These are phyloP conservation scores for Drosophila ficusphila DNA, from an alignment of 1,140 invertebrate species.

Conservation along the genomic window DNA sequence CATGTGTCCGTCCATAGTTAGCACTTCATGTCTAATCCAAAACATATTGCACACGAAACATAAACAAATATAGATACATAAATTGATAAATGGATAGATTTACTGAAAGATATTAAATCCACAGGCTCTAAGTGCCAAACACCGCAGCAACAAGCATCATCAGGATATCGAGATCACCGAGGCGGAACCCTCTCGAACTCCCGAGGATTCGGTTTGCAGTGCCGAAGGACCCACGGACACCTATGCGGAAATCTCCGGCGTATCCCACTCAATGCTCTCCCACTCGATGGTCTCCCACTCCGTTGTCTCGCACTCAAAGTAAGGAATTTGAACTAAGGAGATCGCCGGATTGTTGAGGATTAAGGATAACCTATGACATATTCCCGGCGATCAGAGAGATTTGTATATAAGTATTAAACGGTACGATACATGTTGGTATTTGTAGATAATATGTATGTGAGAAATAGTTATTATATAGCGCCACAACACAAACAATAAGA, in stretches of 20 bases:
- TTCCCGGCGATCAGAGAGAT: slow-evolving; percentile 20
- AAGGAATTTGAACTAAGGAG: slow-evolving; percentile 14
- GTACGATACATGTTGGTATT: slow-evolving; percentile 45
- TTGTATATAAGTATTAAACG: slow-evolving; percentile 49
- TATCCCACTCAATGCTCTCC: slow-evolving; percentile 83
- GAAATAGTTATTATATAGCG: slow-evolving; percentile 47
- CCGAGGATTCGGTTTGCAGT: slow-evolving; percentile 90
- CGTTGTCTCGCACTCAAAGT: slow-evolving; percentile 78
- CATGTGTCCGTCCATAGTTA: slow-evolving; percentile 51
- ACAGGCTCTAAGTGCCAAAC: slow-evolving; percentile 87
- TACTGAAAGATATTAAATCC: slow-evolving; percentile 42
- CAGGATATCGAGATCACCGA: slow-evolving; percentile 87
- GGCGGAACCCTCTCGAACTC: slow-evolving; percentile 88
- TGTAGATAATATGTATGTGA: slow-evolving; percentile 45
- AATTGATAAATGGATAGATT: not conserved
- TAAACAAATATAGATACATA: not conserved
- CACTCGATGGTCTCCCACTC: slow-evolving; percentile 82
- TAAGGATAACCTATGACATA: slow-evolving; percentile 4
- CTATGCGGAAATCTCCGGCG: slow-evolving; percentile 82
- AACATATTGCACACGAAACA: slow-evolving; percentile 37
- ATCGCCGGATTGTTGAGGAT: not conserved
- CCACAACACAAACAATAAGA: slow-evolving; percentile 76
- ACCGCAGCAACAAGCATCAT: slow-evolving; percentile 85
- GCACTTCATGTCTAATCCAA: slow-evolving; percentile 38
- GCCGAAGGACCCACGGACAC: slow-evolving; percentile 88